phyloP scores from a whole-genome alignment of 1,140 invertebrate species.

The Reticulitermes speratus region DNA sequence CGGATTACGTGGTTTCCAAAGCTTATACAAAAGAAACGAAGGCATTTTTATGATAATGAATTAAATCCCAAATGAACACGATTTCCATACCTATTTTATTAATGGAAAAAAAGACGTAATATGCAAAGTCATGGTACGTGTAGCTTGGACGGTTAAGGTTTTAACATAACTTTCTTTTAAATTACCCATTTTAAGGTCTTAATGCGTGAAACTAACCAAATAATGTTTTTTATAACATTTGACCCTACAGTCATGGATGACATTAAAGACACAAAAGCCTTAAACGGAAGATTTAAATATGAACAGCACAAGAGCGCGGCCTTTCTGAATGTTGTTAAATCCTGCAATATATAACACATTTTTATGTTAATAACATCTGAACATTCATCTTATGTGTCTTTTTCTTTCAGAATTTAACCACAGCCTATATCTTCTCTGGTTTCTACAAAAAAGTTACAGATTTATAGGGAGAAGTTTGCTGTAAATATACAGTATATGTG shows the following conservation, averaged over 20 bases:
- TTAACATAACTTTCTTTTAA: background rate
- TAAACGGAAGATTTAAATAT: background rate
- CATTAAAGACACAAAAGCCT: background rate
- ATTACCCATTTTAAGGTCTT: background rate
- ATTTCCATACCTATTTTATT: background rate
- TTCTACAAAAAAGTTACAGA: no score
- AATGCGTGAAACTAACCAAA: background rate
- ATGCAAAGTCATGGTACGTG: background rate
- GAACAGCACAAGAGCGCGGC: background rate
- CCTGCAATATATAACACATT: no score
- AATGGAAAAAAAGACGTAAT: background rate
- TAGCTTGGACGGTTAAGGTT: background rate
- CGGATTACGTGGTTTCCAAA: background rate
- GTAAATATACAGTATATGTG: no score
- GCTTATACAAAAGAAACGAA: background rate
- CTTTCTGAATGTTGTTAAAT: background rate
- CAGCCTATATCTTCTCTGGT: no score
- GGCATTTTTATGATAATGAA: background rate
- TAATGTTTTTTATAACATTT: background rate
- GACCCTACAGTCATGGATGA: background rate
- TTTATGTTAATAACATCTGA: no score
- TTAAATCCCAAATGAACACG: background rate
- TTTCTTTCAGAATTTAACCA: no score
- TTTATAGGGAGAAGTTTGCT: no score
- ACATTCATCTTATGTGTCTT: no score